phyloP scores from a whole-genome alignment of 2,888 invertebrate genomes.

The Pristionchus fissidentatus region DNA sequence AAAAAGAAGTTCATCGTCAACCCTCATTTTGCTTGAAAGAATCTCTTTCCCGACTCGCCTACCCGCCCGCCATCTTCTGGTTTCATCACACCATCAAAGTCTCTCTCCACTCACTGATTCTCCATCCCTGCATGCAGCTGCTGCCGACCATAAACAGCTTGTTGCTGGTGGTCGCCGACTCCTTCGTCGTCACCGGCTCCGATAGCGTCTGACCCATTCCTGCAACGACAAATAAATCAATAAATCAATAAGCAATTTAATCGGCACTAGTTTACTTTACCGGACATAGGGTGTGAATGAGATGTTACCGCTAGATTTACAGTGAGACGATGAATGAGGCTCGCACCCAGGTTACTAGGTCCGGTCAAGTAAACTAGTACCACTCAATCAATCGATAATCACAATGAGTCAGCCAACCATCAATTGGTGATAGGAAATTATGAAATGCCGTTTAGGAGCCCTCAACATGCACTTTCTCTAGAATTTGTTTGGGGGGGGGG shows the following conservation, averaged over 20 bases:
- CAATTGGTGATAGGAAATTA: too few relatives aligned
- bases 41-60: neutral
- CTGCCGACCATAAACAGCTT: slow-evolving; percentile 84
- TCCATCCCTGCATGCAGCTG: slow-evolving; percentile 99
- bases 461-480: too few relatives aligned
- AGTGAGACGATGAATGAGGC: neutral
- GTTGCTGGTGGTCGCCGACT: slow-evolving; percentile 72
- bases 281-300: neutral
- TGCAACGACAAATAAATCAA: neutral
- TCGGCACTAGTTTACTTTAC: too few relatives aligned
- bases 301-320: neutral
- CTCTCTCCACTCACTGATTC: slow-evolving; percentile 82
- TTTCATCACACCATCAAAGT: neutral
- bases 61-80: neutral
- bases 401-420: too few relatives aligned
- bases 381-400: too few relatives aligned
- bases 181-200: slow-evolving; percentile 88
- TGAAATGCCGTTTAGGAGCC: too few relatives aligned
- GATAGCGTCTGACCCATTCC: slow-evolving; percentile 96
- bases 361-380: too few relatives aligned
- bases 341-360: neutral
- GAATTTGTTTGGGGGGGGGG: too few relatives aligned
- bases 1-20: neutral
- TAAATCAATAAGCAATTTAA: neutral
- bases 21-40: neutral